phyloP scores from a whole-genome alignment of 2,888 invertebrate genomes.

The Glyphotaelius pellucidus region DNA sequence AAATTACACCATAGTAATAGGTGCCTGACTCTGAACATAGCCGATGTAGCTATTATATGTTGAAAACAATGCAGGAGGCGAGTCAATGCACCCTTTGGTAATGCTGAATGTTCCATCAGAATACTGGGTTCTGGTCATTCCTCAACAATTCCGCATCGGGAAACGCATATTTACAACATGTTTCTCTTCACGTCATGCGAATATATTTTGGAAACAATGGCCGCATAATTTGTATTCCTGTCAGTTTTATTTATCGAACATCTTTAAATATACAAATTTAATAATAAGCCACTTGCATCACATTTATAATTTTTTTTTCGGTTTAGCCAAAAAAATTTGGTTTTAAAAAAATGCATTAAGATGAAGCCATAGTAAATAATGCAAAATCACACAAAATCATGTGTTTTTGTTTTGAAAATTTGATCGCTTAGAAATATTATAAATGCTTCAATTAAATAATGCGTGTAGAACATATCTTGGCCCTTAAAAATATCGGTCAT shows the following conservation, averaged over 20 bases:
- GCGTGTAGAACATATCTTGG: too few species aligned
- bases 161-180: conserved; percentile 25
- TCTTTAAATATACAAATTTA: not conserved
- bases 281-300: too few species aligned
- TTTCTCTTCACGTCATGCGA: conserved; percentile 17
- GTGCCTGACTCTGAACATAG: not conserved
- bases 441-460: too few species aligned
- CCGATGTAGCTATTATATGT: not conserved
- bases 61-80: not conserved
- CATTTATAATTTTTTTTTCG: too few species aligned
- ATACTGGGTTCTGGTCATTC: not conserved
- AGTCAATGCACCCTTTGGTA: not conserved
- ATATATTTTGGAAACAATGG: conserved; percentile 21
- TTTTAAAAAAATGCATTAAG: too few species aligned
- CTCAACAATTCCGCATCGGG: not conserved
- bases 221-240: not conserved
- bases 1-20: not conserved
- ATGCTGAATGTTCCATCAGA: not conserved
- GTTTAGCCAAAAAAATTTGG: too few species aligned
- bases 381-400: too few species aligned
- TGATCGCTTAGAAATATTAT: too few species aligned
- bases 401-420: too few species aligned
- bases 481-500: too few species aligned
- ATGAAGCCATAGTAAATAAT: too few species aligned
- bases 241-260: not conserved